Conservation (phyloP, 2,888 invertebrate genomes). For the Drosophila meridionalis region DNA sequence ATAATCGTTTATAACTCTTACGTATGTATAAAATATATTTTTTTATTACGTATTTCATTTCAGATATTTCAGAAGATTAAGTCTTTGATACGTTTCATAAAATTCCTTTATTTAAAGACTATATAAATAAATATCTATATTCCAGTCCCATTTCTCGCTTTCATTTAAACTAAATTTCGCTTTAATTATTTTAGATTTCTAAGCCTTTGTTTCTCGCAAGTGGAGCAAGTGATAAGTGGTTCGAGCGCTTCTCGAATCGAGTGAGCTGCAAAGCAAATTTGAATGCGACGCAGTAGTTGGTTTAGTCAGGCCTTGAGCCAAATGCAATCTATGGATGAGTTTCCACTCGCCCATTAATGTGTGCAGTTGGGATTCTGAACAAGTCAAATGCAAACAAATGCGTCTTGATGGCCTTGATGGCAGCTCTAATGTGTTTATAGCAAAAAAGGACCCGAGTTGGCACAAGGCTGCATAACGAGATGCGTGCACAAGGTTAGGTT, state of each 20-base stretch:
- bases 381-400: constrained; percentile 72
- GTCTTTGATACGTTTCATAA: too few species aligned
- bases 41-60: too few species aligned
- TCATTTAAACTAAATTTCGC: neutral
- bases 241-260: neutral
- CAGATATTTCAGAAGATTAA: too few species aligned
- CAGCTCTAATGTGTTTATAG: constrained; percentile 68
- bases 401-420: constrained; percentile 65
- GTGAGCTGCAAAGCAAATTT: neutral
- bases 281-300: constrained; percentile 17
- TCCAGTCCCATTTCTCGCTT: too few species aligned
- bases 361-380: constrained; percentile 42
- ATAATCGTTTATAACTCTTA: too few species aligned
- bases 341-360: constrained; percentile 50
- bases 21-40: too few species aligned
- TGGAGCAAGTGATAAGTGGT: constrained; percentile 1
- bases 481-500: constrained; percentile 63
- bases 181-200: neutral
- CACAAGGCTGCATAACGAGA: constrained; percentile 38
- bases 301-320: constrained; percentile 30
- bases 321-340: constrained; percentile 15
- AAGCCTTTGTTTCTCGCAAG: neutral
- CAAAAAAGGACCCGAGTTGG: constrained; percentile 29
- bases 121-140: too few species aligned
- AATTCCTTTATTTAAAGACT: too few species aligned